A percentile compares a stretch with the other conserved stretches of the same genome.
These are phyloP conservation scores for Staurois parvus DNA, from an alignment of 2,797 vertebrate genomes.

Conservation along the genomic window DNA sequence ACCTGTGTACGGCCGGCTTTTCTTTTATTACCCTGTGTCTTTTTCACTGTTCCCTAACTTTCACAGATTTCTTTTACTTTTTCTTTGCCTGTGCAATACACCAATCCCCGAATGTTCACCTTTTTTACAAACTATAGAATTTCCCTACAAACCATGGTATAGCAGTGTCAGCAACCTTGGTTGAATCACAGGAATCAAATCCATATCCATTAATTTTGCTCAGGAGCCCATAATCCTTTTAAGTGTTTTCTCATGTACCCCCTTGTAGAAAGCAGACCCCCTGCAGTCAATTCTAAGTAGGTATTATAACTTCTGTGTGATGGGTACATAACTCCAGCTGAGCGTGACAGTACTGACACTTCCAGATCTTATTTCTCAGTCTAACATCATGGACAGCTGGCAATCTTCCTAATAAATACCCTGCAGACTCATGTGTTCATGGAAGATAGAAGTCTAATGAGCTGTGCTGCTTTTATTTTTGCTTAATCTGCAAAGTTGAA, in stretches of 20 bases:
- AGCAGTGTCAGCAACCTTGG: too few relatives aligned
- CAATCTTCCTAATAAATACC: slow-evolving; percentile 8
- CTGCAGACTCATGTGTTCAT: background rate
- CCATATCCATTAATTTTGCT: too few relatives aligned
- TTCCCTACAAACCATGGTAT: too few relatives aligned
- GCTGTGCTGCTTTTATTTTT: background rate
- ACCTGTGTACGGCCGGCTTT: too few relatives aligned
- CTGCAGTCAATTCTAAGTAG: background rate
- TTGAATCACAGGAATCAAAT: too few relatives aligned
- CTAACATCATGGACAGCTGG: slow-evolving; percentile 10
- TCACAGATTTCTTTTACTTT: too few relatives aligned
- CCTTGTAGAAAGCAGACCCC: slow-evolving; percentile 7
- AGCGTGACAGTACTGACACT: slow-evolving; percentile 8
- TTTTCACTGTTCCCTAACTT: too few relatives aligned
- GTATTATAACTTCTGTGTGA: slow-evolving; percentile 36
- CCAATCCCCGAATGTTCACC: too few relatives aligned
- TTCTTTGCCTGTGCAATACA: too few relatives aligned
- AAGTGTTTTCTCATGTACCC: background rate
- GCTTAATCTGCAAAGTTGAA: background rate
- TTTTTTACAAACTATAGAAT: too few relatives aligned
- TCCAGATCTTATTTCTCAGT: slow-evolving; percentile 18
- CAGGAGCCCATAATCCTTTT: background rate
- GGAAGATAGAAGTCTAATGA: slow-evolving; percentile 33
- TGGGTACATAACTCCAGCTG: background rate
- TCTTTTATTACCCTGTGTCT: too few relatives aligned